Percentiles rank a stretch among this genome's conserved stretches.
Evolutionary conservation across 2,113 vertebrate species (phyloP).

Genomic region (Coptodon bakossiorum): DNA sequence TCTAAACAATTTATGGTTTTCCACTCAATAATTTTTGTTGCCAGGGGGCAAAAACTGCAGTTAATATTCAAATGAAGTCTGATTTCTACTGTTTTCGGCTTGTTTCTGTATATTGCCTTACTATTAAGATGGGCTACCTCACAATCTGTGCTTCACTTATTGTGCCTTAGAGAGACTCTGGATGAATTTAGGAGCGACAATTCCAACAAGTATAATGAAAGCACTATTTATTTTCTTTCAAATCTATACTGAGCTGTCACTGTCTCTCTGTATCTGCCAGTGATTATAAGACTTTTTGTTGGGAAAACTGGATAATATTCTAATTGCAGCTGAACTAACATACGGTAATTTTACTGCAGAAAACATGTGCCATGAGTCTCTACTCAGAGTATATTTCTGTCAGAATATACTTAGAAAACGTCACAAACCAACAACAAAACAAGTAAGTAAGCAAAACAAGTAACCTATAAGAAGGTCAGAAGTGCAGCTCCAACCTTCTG

Average conservation of each 20-base stretch:
- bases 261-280: background rate
- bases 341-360: background rate
- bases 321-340: background rate
- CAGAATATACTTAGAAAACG: background rate
- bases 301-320: background rate
- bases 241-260: background rate
- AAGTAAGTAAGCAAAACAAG: background rate
- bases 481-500: background rate
- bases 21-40: background rate
- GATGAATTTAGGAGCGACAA: background rate
- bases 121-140: background rate
- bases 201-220: background rate
- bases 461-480: background rate
- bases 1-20: background rate
- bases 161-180: background rate
- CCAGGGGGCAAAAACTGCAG: background rate
- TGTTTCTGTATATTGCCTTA: background rate
- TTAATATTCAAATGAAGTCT: background rate
- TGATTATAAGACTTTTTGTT: background rate
- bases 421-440: background rate
- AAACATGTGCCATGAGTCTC: background rate
- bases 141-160: background rate
- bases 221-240: background rate
- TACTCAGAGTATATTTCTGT: background rate
- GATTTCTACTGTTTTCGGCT: background rate